Base-by-base conservation (phyloP, 2,113 vertebrate species). In the Alexandromys fortis region DNA sequence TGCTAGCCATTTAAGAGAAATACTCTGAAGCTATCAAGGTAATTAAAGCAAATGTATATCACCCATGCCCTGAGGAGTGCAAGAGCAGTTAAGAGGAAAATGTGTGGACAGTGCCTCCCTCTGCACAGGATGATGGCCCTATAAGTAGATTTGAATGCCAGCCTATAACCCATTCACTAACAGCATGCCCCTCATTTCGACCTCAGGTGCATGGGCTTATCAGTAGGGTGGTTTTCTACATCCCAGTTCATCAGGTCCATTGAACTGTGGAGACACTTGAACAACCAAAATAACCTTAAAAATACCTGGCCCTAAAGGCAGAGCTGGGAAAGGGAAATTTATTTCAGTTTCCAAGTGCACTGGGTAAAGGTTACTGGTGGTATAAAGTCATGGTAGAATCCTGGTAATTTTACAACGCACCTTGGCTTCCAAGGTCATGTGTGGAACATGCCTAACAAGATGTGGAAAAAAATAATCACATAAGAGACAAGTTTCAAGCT, bases 311-410 rank as follows among this genome's bases (percentile, higher is more conserved):
- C 67, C 61, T 87, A 95, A 89, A 92, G 86, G 73, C 91, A 97
- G 83, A 92, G 30, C 95, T 93, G 58, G 77, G 85, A 97, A 95
- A 95, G n/a, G 49, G 61, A 98, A 97, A 96, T 98, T 96, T 92
- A 98, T 98, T 97, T 95, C 78, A 96, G 85, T 97, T 98, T 98
- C 96, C 73, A 95, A 94, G 65, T 86, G 85, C 96, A 97, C 97
- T 97, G 63, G 73, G 52, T 72, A 72, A 96, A 97, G 65, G 96
- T 95, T 97, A 65, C 77, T 1, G 38, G 73, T 1, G 38, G 76
- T 79, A 35, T 17, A 87, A 58, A 96, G 45, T 95, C 86, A 96
- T 91, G 85, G 92, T 97, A 38, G 65, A 52, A 92, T 72, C 87
- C 92, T 55, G 49, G 90, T 90, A 97, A 92, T 91, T 86, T 97